phyloP scores from a whole-genome alignment of 2,113 vertebrate species.

The Pardalotus punctatus region DNA sequence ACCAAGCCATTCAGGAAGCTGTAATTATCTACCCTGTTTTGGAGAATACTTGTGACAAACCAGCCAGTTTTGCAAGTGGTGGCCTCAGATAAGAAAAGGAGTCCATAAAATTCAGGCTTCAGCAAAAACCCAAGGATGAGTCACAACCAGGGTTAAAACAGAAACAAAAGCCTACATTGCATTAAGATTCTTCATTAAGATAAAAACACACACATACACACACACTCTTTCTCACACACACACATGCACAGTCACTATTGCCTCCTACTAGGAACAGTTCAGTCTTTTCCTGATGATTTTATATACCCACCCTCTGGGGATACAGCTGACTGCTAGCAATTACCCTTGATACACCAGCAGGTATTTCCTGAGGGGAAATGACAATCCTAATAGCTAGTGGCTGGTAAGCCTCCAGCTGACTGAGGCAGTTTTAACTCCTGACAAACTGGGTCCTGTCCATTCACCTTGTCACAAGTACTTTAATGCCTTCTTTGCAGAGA shows the following conservation, averaged over 20 bases:
- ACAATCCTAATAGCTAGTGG: slow-evolving; percentile 37
- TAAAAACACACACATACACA: background rate
- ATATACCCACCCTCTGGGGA: slow-evolving; percentile 36
- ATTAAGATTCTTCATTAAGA: slow-evolving; percentile 45
- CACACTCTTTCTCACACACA: background rate
- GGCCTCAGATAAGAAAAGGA: slow-evolving; percentile 32
- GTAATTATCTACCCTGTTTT: slow-evolving; percentile 34
- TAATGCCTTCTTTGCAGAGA: background rate
- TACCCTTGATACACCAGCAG: slow-evolving; percentile 64
- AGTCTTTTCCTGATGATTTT: slow-evolving; percentile 44
- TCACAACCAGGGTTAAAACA: slow-evolving; percentile 23
- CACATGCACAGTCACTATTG: background rate
- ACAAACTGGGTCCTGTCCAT: background rate
- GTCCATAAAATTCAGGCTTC: slow-evolving; percentile 20
- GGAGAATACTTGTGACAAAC: slow-evolving; percentile 28
- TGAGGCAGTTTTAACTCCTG: slow-evolving; percentile 42
- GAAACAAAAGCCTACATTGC: slow-evolving; percentile 35
- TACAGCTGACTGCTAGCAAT: slow-evolving; percentile 53
- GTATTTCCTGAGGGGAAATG: slow-evolving; percentile 67
- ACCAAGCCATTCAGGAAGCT: slow-evolving; percentile 11
- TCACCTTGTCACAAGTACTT: background rate
- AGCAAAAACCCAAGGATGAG: slow-evolving; percentile 24
- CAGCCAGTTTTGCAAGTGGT: slow-evolving; percentile 6
- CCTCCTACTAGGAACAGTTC: slow-evolving; percentile 18
- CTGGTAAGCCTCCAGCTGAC: slow-evolving; percentile 38